Evolutionary conservation across 2,113 vertebrate genomes (phyloP), one percentile per base, ranked within the genome.

Genomic region (Excalfactoria chinensis): DNA sequence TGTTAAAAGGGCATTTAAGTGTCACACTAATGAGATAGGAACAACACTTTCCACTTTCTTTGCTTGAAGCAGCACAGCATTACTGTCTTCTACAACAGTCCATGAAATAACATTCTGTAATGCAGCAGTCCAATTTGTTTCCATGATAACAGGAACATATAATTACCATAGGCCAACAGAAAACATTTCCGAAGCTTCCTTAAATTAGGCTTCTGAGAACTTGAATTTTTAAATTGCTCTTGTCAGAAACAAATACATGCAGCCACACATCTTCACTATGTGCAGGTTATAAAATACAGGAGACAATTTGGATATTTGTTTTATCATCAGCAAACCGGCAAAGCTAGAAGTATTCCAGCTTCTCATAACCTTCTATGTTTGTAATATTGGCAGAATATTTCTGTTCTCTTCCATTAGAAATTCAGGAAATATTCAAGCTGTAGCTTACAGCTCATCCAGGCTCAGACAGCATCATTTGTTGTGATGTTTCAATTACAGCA

Each of bases 301-400:
- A 43, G 10, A 51, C 30, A 44, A 30, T 34, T 43, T 80, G 18
- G 25, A 68, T 44, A 37, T n/a, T 56, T 58, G 25, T 63, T 60
- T 70, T 49, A 85, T 28, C 30, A 28, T 34, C 30, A 82, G 22
- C 20, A 41, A 74, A 60, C 49, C 32, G 21, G 11, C 34, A 90
- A 30, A 21, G 32, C 32, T 35, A 76, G 3, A 7, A 67, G 5
- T 8, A 68, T 28, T 46, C 37, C 13, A 41, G 5, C 46, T 46
- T n/a, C n/a, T 73, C 34, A 35, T 53, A 53, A 76, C 40, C 13
- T 6, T 49, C 2, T 9, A 37, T 34, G 4, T 22, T 84, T 7
- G 41, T 1, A 0, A 15, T 16, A 58, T 1, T 35, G 23, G 20
- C 11, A 35, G 12, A 62, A 11, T 8, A 64, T 62, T 35, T 56